Percentiles rank a stretch among this genome's conserved stretches.
These are phyloP conservation scores for Tetragonisca angustula DNA, from an alignment of 2,888 invertebrate genomes.

Conservation along the genomic window DNA sequence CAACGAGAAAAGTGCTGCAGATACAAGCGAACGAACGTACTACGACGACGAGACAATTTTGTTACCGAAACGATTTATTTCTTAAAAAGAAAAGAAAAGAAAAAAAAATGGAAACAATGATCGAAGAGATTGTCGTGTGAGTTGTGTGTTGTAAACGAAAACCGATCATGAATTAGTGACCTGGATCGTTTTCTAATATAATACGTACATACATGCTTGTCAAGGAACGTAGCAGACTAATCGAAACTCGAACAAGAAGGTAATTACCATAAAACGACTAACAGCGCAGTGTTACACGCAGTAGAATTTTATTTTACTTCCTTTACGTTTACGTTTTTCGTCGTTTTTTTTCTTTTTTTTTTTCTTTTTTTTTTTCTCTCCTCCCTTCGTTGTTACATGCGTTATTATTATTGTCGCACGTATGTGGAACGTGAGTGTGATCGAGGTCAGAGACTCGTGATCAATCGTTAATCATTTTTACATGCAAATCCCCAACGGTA, in stretches of 20 bases:
- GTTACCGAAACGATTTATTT: not conserved
- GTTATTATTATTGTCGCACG: conserved; percentile 42
- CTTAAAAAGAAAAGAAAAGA: not conserved
- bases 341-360: conserved; percentile 25
- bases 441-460: not conserved
- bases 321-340: conserved; percentile 63
- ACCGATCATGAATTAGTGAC: conserved; percentile 27
- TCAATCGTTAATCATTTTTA: conserved; percentile 17
- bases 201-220: conserved; percentile 43
- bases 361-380: conserved; percentile 39
- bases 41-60: not conserved
- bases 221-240: conserved; percentile 57
- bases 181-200: conserved; percentile 33
- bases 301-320: conserved; percentile 64
- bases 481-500: conserved; percentile 2
- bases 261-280: conserved; percentile 77
- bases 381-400: conserved; percentile 34
- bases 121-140: not conserved
- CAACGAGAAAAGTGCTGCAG: too few relatives aligned
- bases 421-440: conserved; percentile 56
- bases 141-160: conserved; percentile 29
- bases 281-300: conserved; percentile 61
- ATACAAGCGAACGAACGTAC: not conserved
- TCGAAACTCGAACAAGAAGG: conserved; percentile 76
- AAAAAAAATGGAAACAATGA: conserved; percentile 1